phyloP scores from a whole-genome alignment of 2,888 invertebrate genomes.

The Coleophora flavipennella region DNA sequence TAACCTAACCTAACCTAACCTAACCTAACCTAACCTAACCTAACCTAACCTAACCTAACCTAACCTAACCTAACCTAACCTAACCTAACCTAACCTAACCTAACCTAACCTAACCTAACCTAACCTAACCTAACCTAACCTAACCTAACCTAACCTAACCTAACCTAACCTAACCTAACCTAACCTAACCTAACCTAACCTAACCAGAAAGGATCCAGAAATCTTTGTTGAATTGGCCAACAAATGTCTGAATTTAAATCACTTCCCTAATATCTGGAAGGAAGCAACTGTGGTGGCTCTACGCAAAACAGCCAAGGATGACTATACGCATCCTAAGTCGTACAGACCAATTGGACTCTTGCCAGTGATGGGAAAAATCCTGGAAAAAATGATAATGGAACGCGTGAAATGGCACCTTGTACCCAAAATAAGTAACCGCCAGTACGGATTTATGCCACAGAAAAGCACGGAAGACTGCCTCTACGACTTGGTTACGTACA shows the following conservation, averaged over 20 bases:
- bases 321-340: constrained; percentile 2
- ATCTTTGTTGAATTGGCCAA: constrained; percentile 1
- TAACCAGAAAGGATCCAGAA: constrained; percentile 8
- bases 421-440: constrained; percentile 4
- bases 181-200: no score
- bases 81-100: no score
- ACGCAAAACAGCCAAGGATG: constrained; percentile 4
- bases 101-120: no score
- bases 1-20: no score
- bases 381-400: constrained; percentile 8
- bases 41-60: no score
- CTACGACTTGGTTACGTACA: constrained; percentile 3
- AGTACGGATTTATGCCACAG: constrained; percentile 14
- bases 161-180: no score
- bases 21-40: no score
- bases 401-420: constrained; percentile 4
- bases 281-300: constrained; percentile 2
- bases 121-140: no score
- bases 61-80: no score
- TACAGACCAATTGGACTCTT: constrained; percentile 12
- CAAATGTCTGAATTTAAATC: constrained; percentile 2
- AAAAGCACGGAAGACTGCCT: constrained; percentile 2
- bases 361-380: constrained; percentile 9
- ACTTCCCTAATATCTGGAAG: constrained; percentile 9
- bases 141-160: no score